These are phyloP conservation scores for Cheilosia grossa DNA, from an alignment of 2,888 invertebrate species.

Conservation along the genomic window DNA sequence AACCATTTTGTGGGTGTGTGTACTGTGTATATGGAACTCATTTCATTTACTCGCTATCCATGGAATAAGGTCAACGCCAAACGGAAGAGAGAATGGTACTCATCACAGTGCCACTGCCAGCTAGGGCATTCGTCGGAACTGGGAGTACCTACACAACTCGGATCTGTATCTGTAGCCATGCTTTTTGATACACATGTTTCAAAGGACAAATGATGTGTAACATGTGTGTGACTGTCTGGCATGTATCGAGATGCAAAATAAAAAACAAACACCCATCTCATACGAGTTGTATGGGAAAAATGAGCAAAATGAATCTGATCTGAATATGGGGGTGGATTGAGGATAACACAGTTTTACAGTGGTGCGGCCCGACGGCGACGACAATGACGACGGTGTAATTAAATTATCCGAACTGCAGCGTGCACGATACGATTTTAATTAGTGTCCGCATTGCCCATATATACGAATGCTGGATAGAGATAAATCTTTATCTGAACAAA, in stretches of 20 bases:
- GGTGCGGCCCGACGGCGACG: slow-evolving; percentile 12
- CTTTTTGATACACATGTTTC: slow-evolving; percentile 68
- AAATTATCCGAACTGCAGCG: slow-evolving; percentile 58
- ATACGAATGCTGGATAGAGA: slow-evolving; percentile 12
- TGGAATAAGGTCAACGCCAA: slow-evolving; percentile 62
- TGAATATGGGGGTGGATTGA: slow-evolving; percentile 43
- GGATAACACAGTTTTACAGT: slow-evolving; percentile 41
- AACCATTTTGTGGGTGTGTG: slow-evolving; percentile 49
- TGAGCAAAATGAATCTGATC: slow-evolving; percentile 3
- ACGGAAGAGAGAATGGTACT: slow-evolving; percentile 33
- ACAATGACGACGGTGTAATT: slow-evolving; percentile 54
- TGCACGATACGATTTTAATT: slow-evolving; percentile 68
- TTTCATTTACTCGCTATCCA: slow-evolving; percentile 16
- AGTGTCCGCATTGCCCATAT: slow-evolving; percentile 47
- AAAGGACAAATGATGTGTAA: slow-evolving; percentile 71
- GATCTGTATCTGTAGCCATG: slow-evolving; percentile 9
- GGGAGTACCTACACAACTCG: background rate
- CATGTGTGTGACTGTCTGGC: slow-evolving; percentile 60
- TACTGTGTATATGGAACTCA: slow-evolving; percentile 15
- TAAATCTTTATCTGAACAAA: slow-evolving; percentile 11
- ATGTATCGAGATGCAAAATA: slow-evolving; percentile 28
- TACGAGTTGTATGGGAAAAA: background rate
- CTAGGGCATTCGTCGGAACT: background rate
- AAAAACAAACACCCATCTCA: slow-evolving; percentile 17
- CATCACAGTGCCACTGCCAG: background rate